Evolutionary conservation across 2,797 vertebrate species (phyloP), one percentile per base, ranked within the genome.

Genomic region (Eremophila alpestris): DNA sequence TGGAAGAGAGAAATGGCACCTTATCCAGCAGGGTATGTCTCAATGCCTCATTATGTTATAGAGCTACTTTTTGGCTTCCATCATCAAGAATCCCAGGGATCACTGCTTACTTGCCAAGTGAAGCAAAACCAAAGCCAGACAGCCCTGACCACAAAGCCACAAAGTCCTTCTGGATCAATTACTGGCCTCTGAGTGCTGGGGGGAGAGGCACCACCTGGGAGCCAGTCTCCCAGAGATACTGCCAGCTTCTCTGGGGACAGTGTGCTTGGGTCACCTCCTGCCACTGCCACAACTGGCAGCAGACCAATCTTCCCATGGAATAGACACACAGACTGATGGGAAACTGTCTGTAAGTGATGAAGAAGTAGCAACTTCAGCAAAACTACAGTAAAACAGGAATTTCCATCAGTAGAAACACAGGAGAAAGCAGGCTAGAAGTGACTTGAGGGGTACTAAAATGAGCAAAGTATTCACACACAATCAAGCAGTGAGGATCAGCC

Each of bases 101-200:
- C 52, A 40, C 20, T 45, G 7, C 19, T 74, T 38, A 60, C 34
- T 59, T 20, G 20, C 15, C 29, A 75, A 81, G 29, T 14, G 58
- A 91, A 71, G 36, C 56, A 85, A 77, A 91, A 54, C 18, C 63
- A 16, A 75, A 86, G 34, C 13, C 62, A 54, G 21, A 52, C 32
- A 71, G 41, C 13, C 16, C 55, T 0, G 1, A 32, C 0, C 1
- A n/a, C 26, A 70, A 69, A 80, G 34, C 3, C 60, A 68, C 24
- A 48, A 34, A 71, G 71, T 63, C 49, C 34, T 26, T 68, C 36
- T 17, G 43, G 26, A 84, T 58, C 49, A 60, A 5, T 32, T 65
- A 36, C 2, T 80, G 63, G 26, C 29, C 48, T 55, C 60, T 54
- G 6, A 26, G 18, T 3, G 2, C 34, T 46, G n/a, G 7, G 43